phyloP scores from a whole-genome alignment of 2,888 invertebrate genomes.

The Phorcus lineatus region DNA sequence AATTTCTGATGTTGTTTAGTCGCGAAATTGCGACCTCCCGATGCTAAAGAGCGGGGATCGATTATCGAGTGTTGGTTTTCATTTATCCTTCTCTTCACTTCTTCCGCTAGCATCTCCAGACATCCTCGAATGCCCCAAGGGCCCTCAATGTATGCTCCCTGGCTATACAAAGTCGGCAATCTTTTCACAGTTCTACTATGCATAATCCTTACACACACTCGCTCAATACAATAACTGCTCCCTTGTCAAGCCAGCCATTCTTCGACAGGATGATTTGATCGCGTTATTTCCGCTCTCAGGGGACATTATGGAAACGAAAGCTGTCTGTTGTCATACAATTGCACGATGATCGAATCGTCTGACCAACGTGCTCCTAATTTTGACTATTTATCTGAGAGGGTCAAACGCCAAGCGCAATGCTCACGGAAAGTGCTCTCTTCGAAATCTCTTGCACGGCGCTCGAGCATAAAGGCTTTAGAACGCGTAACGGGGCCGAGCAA shows the following conservation, averaged over 20 bases:
- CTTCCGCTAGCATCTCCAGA: slow-evolving; percentile 1
- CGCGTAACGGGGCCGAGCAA: neutral
- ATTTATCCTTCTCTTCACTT: slow-evolving; percentile 17
- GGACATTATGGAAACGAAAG: slow-evolving; percentile 8
- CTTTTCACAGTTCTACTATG: neutral
- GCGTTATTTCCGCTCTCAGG: slow-evolving; percentile 13
- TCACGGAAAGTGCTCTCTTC: neutral
- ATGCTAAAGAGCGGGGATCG: slow-evolving; percentile 18
- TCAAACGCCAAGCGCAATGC: neutral
- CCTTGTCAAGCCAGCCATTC: slow-evolving; percentile 12
- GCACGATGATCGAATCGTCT: slow-evolving; percentile 17
- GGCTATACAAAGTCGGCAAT: slow-evolving; percentile 13
- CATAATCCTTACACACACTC: slow-evolving; percentile 11
- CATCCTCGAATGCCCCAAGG: slow-evolving; percentile 17
- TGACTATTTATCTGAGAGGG: neutral
- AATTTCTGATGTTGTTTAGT: slow-evolving; percentile 33
- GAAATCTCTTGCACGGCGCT: neutral
- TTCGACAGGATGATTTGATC: slow-evolving; percentile 20
- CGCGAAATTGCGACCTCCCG: slow-evolving; percentile 28
- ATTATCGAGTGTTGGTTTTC: slow-evolving; percentile 20
- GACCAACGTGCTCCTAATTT: neutral
- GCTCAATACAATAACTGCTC: slow-evolving; percentile 18
- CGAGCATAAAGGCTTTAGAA: neutral
- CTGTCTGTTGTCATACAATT: slow-evolving; percentile 25
- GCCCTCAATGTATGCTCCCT: slow-evolving; percentile 15